Conservation (phyloP, 2,888 invertebrate genomes). For the Lochmaea capreae region DNA sequence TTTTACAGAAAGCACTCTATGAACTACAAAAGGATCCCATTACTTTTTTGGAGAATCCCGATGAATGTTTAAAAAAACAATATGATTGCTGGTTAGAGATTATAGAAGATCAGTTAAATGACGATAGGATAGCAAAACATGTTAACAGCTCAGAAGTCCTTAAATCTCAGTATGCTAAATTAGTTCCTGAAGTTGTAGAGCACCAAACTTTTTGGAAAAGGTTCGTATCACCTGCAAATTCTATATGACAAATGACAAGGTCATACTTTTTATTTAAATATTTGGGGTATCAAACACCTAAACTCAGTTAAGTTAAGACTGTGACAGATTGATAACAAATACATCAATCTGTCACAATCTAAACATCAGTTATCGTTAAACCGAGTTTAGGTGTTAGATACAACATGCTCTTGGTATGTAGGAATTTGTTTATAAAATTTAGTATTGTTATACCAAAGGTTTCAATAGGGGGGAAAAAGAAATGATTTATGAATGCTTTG, state of each 20-base stretch:
- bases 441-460: no score
- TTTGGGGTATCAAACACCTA: no score
- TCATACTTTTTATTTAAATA: no score
- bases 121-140: constrained; percentile 72
- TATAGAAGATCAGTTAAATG: constrained; percentile 68
- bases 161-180: constrained; percentile 66
- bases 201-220: constrained; percentile 85
- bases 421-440: constrained; percentile 8
- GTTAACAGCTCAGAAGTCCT: constrained; percentile 69
- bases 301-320: no score
- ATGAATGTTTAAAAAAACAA: constrained; percentile 67
- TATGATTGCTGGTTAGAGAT: constrained; percentile 73
- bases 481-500: no score
- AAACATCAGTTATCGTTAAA: no score
- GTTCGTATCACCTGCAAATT: constrained; percentile 56
- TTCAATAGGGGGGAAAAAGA: no score
- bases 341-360: no score
- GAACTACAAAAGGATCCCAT: constrained; percentile 78
- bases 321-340: no score
- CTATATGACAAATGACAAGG: no score
- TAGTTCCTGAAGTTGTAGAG: constrained; percentile 79
- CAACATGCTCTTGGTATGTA: no score
- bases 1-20: constrained; percentile 72
- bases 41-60: constrained; percentile 79
- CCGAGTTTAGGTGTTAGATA: no score